phyloP scores from a whole-genome alignment of 2,113 vertebrate species.

The Camelus dromedarius region DNA sequence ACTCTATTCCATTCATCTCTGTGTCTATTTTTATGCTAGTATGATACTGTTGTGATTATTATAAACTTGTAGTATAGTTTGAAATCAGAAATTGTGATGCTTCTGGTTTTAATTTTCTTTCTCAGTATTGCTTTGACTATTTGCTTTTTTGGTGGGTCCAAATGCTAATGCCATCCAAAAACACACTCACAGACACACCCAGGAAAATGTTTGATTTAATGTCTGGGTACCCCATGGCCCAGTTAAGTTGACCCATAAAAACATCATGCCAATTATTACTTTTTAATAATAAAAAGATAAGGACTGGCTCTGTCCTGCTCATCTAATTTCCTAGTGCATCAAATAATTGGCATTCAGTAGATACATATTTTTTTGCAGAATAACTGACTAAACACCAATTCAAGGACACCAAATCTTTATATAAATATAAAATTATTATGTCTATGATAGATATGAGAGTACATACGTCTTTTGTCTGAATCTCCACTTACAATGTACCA shows the following conservation, averaged over 20 bases:
- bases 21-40: no score
- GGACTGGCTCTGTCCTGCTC: background rate
- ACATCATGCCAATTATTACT: background rate
- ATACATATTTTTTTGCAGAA: background rate
- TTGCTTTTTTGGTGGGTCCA: background rate
- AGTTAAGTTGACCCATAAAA: background rate
- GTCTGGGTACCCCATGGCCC: no score
- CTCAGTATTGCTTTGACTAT: background rate
- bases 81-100: background rate
- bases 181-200: background rate
- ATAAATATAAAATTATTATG: background rate
- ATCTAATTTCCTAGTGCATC: background rate
- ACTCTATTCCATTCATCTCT: background rate
- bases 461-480: background rate
- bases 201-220: background rate
- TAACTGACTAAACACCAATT: background rate
- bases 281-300: background rate
- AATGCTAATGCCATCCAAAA: background rate
- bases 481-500: background rate
- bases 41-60: no score
- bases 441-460: background rate
- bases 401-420: background rate
- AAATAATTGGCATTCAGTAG: background rate
- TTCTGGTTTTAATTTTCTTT: background rate
- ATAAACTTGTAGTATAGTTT: background rate